Evolutionary conservation across 2,113 vertebrate species (phyloP).

Genomic region (Lanius ludovicianus): DNA sequence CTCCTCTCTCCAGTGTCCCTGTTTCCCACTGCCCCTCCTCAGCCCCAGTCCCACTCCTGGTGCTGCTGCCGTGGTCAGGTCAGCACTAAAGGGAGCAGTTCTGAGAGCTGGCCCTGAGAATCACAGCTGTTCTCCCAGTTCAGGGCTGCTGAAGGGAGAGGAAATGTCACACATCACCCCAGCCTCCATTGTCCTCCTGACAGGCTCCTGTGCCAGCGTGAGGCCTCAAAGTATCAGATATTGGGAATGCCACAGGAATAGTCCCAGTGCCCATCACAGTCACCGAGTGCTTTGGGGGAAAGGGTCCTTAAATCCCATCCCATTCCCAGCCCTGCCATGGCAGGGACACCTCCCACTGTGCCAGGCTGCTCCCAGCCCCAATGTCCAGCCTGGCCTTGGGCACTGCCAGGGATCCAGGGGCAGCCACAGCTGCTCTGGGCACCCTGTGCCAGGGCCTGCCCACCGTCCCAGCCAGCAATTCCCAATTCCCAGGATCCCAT

Average conservation of each 20-base stretch:
- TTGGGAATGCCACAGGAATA: neutral
- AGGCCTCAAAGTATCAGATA: neutral
- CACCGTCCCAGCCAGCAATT: too few relatives aligned
- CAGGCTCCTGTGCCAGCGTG: neutral
- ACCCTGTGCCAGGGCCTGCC: too few relatives aligned
- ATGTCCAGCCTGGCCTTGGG: neutral
- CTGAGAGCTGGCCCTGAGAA: neutral
- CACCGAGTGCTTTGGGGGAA: too few relatives aligned
- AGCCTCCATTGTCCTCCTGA: neutral
- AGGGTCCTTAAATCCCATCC: neutral
- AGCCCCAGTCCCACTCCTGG: neutral
- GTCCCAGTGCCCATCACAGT: neutral
- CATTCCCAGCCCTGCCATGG: neutral
- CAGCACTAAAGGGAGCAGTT: neutral
- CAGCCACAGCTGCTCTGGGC: too few relatives aligned
- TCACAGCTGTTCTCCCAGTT: neutral
- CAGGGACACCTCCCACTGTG: neutral
- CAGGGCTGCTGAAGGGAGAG: neutral
- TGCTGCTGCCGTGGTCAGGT: rapidly evolving
- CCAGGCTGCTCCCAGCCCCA: neutral
- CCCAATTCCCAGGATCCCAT: too few relatives aligned
- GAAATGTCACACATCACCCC: neutral
- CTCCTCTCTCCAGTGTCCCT: neutral
- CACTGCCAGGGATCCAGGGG: neutral
- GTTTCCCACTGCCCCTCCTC: rapidly evolving